Evolutionary conservation across 1,140 invertebrate genomes (phyloP), one percentile per base, ranked within the genome.

Genomic region (Magallana ariakensis): DNA sequence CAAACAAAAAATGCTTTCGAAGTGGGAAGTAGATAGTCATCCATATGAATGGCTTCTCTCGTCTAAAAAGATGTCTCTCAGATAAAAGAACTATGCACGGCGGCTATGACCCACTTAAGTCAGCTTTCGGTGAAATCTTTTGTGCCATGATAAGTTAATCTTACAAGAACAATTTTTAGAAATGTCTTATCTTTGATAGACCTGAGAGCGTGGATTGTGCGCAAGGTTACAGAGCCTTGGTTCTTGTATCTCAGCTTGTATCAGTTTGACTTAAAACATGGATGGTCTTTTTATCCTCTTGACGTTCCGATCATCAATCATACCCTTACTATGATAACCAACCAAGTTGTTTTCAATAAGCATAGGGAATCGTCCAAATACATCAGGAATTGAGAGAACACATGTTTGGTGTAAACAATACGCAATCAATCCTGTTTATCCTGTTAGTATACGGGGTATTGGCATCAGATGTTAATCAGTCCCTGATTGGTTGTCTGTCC

Each of bases 261-360:
- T 33, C 66, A 26, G 66, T 75, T 75, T 75, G 66, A 75, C 66
- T 75, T 75, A 33, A 75, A 75, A 75, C 58, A 75, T 75, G 11
- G 22, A 75, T 75, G 22, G 66, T 26, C 66, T 75, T 75, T 33
- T 13, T 22, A 60, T 16, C 9, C 15, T 60, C 58, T 26, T 75
- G 8, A 75, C 66, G 26, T 75, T 22, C 7, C 22, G 9, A 5
- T 19, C 66, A 75, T 75, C 66, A 75, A 22, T 75, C 66, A 75
- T 75, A 19, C 33, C 9, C 66, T 26, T 62, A 62, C 13, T 26
- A 26, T 13, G 22, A 75, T 75, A 75, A 33, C 66, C 8, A 75
- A 13, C 19, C 66, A 75, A 10, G 66, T 26, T 75, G 11, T 33
- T 75, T 75, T 75, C 22, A 75, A 26, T 26, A 75, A 75, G 66